A percentile compares a stretch with the other conserved stretches of the same genome.
phyloP scores from a whole-genome alignment of 1,140 invertebrate genomes.

The Odontomachus brunneus region DNA sequence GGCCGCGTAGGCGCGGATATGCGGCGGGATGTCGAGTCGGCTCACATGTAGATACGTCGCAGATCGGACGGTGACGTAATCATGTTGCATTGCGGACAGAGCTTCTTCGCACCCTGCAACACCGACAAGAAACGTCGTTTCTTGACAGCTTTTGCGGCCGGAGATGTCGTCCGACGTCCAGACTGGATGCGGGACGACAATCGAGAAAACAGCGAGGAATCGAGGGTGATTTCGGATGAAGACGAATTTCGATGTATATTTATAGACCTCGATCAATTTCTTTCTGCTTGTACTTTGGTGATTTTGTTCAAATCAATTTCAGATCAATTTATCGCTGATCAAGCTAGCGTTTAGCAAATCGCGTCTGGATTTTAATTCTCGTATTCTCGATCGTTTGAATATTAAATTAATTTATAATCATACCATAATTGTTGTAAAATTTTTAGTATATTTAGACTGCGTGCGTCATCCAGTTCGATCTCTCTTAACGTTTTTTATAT shows the following conservation, averaged over 20 bases:
- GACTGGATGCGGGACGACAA: background rate
- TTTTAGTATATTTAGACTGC: too few species aligned
- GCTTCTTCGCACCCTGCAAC: constrained; percentile 93
- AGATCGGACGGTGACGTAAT: constrained; percentile 95
- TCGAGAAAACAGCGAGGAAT: background rate
- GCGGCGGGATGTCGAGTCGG: constrained; percentile 22
- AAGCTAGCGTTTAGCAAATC: too few species aligned
- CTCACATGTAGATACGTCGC: constrained; percentile 94
- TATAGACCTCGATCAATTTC: background rate
- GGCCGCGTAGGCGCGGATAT: background rate
- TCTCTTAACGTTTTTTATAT: too few species aligned
- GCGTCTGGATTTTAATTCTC: too few species aligned
- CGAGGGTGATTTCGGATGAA: background rate
- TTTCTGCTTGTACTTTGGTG: too few species aligned
- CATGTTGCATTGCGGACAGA: constrained; percentile 97
- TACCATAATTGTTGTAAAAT: too few species aligned
- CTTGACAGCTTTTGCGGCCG: background rate
- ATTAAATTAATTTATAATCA: too few species aligned
- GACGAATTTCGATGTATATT: background rate
- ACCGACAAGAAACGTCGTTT: constrained; percentile 19
- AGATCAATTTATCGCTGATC: too few species aligned
- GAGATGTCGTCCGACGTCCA: background rate
- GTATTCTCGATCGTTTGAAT: too few species aligned
- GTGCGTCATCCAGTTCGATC: too few species aligned
- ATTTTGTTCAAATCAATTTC: too few species aligned